Conservation (phyloP, 2,113 vertebrate genomes). For the Colistium nudipinnis region DNA sequence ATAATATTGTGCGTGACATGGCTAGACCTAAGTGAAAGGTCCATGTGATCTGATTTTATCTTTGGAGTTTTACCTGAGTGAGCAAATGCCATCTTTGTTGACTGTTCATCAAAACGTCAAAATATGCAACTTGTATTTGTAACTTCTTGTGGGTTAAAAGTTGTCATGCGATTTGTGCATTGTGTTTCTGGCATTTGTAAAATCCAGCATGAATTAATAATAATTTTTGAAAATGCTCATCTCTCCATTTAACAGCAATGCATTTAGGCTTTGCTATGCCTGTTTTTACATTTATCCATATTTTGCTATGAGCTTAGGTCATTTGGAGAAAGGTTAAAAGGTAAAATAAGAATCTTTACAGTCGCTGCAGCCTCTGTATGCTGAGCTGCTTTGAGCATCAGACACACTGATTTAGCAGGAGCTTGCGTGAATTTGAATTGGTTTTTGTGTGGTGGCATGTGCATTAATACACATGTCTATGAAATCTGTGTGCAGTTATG, state of each 20-base stretch:
- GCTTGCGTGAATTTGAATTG: slow-evolving; percentile 22
- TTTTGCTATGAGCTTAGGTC: slow-evolving; percentile 34
- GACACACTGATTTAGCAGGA: too few relatives aligned
- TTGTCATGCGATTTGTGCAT: slow-evolving; percentile 20
- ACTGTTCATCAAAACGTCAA: background rate
- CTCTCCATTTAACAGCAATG: slow-evolving; percentile 15
- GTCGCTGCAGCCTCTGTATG: slow-evolving; percentile 12
- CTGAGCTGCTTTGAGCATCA: too few relatives aligned
- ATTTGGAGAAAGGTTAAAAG: slow-evolving; percentile 27
- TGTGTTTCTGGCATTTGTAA: slow-evolving; percentile 24
- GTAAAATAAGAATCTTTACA: slow-evolving; percentile 16
- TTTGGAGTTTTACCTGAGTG: background rate
- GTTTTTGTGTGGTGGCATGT: slow-evolving; percentile 30
- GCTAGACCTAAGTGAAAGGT: too few relatives aligned
- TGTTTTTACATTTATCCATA: slow-evolving; percentile 19
- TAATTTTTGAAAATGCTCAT: slow-evolving; percentile 40
- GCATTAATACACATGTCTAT: slow-evolving; percentile 28
- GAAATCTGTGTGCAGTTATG: slow-evolving; percentile 42
- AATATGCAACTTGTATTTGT: slow-evolving; percentile 53
- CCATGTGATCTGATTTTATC: too few relatives aligned
- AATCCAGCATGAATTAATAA: slow-evolving; percentile 24
- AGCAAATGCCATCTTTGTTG: slow-evolving; percentile 6
- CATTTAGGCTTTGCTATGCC: slow-evolving; percentile 21
- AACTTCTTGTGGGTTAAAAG: slow-evolving; percentile 27
- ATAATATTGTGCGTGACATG: too few relatives aligned